These are phyloP conservation scores for Tanytarsus gracilentus DNA, from an alignment of 2,888 invertebrate genomes.

Conservation along the genomic window DNA sequence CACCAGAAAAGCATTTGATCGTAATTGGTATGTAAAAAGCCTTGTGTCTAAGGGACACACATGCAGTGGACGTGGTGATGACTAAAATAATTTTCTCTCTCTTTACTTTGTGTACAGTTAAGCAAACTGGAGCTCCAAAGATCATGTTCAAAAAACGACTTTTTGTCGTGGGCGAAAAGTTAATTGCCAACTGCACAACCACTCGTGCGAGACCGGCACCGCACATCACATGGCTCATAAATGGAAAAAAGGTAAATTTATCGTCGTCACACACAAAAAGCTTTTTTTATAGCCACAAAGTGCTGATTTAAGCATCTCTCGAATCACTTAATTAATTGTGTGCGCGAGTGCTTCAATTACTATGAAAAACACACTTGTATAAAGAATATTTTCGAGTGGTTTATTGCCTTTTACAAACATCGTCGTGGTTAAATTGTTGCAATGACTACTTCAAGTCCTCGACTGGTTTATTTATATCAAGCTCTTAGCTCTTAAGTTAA, in stretches of 20 bases:
- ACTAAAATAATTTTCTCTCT: no score
- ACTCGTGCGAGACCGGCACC: conserved; percentile 58
- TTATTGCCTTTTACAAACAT: no score
- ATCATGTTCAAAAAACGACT: conserved; percentile 56
- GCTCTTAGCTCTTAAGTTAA: no score
- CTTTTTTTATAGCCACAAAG: background rate
- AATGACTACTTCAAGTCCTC: no score
- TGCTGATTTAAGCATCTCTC: conserved; percentile 1
- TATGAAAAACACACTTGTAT: no score
- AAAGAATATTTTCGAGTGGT: no score
- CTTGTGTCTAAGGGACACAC: background rate
- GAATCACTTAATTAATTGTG: conserved; percentile 24
- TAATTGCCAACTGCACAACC: conserved; percentile 62
- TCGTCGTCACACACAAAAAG: background rate
- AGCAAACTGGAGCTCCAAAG: conserved; percentile 53
- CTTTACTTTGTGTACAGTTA: conserved; percentile 41
- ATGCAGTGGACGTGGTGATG: no score
- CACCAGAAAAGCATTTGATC: conserved; percentile 64
- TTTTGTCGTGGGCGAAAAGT: conserved; percentile 54
- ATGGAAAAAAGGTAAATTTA: conserved; percentile 59
- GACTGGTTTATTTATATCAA: no score
- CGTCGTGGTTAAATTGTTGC: no score
- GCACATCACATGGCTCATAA: conserved; percentile 63
- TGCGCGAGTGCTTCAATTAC: no score
- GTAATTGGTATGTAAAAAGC: conserved; percentile 61